A percentile compares a stretch with the other conserved stretches of the same genome.
Evolutionary conservation across 2,888 invertebrate species (phyloP).

Genomic region (Aproaerema taeniolella): DNA sequence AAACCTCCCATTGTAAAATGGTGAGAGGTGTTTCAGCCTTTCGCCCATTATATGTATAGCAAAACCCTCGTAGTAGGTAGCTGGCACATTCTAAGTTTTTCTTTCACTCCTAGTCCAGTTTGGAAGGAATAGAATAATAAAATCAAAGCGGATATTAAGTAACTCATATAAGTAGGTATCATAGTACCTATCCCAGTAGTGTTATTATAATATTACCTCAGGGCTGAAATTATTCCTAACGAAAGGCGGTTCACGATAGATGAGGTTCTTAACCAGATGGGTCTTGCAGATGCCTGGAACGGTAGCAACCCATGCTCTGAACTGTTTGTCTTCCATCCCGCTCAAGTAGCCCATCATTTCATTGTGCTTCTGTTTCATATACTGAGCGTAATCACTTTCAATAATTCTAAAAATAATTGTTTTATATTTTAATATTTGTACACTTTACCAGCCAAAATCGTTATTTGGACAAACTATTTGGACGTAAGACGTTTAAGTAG

Average conservation of each 20-base stretch:
- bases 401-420: conserved; percentile 56
- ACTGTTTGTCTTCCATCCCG: conserved; percentile 78
- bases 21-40: too few relatives aligned
- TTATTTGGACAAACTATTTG: too few relatives aligned
- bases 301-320: conserved; percentile 82
- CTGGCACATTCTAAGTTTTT: too few relatives aligned
- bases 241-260: conserved; percentile 74
- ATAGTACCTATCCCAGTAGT: too few relatives aligned
- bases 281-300: conserved; percentile 81
- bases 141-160: too few relatives aligned
- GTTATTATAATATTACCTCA: conserved; percentile 65
- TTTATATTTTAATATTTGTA: neutral
- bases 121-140: too few relatives aligned
- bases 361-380: conserved; percentile 78
- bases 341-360: conserved; percentile 82
- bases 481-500: too few relatives aligned
- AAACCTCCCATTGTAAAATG: too few relatives aligned
- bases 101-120: too few relatives aligned
- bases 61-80: too few relatives aligned
- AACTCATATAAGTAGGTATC: too few relatives aligned
- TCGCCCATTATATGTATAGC: too few relatives aligned
- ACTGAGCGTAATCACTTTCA: conserved; percentile 74
- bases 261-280: conserved; percentile 79
- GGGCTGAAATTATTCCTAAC: conserved; percentile 82
- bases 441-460: neutral